Evolutionary conservation across 2,888 invertebrate species (phyloP), one percentile per base, ranked within the genome.

Genomic region (Odontocerum albicorne): DNA sequence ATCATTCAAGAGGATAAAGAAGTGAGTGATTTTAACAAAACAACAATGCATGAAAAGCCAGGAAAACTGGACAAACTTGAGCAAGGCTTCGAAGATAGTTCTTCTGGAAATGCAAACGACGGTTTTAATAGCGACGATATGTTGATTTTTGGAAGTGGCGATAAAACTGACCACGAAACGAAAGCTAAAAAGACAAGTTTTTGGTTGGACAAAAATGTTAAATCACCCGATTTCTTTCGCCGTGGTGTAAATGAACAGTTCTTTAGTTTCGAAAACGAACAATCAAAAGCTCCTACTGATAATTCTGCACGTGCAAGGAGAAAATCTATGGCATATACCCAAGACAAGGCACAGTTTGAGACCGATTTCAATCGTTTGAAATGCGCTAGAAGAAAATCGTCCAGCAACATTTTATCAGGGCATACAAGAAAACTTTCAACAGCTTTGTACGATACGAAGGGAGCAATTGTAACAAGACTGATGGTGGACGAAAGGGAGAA

Each of bases 401-500:
- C 57, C 8, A 43, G 42, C 13, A 36, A 45, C n/a, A 16, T 49
- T 31, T 16, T 45, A 7, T 15, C 53, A 8, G 55, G 57, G 12
- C 51, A 57, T 17, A 50, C 50, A 1, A 57, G 49, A 19, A 57
- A 57, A 17, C 36, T 57, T 10, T 47, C 55, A 3, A 15, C 55
- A 8, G 40, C 51, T 13, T 12, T 51, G 7, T 31, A 44, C 12
- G 57, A 51, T 7, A 12, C 44, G 0, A 55, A 35, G 22, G 49
- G 49, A 15, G 10, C 38, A 2, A 33, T 50, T 31, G 42, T 56
- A 4, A 51, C 54, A 22, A 57, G 55, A 40, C 36, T 60, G 20
- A 51, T 38, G 49, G 57, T 60, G 7, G 60, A 60, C 31, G 60
- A 60, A 27, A 50, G 60, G 19, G 60, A 60, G 7, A 17, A 20